These are phyloP conservation scores for Rhyzopertha dominica DNA, from an alignment of 1,140 invertebrate species.

Conservation along the genomic window DNA sequence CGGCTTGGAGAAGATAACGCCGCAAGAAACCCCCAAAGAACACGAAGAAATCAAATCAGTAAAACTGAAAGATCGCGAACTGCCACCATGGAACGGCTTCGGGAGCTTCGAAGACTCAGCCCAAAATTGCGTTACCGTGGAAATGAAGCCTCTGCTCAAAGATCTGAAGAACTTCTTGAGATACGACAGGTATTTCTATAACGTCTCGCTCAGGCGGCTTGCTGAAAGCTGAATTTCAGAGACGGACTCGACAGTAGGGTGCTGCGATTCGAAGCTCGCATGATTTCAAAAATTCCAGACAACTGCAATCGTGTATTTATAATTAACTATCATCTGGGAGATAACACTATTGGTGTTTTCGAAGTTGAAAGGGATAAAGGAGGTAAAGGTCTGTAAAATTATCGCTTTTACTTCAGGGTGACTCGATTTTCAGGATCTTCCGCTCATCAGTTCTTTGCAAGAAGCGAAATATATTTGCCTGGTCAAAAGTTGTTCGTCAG, in stretches of 20 bases:
- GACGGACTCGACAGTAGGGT: conserved; percentile 69
- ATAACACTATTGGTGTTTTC: conserved; percentile 79
- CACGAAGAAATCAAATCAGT: conserved; percentile 41
- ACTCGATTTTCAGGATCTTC: conserved; percentile 39
- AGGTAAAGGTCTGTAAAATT: conserved; percentile 46
- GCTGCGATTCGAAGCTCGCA: conserved; percentile 71
- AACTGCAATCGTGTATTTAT: conserved; percentile 70
- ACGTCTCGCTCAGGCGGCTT: conserved; percentile 9
- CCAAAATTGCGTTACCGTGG: conserved; percentile 71
- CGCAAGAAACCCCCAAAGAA: conserved; percentile 49
- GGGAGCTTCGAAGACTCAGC: conserved; percentile 83
- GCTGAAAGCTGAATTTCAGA: conserved; percentile 45
- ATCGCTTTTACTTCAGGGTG: conserved; percentile 1
- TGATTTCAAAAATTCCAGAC: conserved; percentile 65
- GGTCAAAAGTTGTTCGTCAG: conserved; percentile 63
- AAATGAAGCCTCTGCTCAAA: conserved; percentile 68
- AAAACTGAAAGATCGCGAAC: conserved; percentile 47
- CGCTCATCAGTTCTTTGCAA: conserved; percentile 65
- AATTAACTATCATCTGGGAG: conserved; percentile 73
- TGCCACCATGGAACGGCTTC: conserved; percentile 86
- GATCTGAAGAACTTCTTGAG: conserved; percentile 77
- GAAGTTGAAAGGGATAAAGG: conserved; percentile 71
- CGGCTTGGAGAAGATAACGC: conserved; percentile 55
- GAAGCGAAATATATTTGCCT: conserved; percentile 64
- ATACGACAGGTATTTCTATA: conserved; percentile 60